Conservation (phyloP, 2,888 invertebrate species). For the Drosophila kanekoi region DNA sequence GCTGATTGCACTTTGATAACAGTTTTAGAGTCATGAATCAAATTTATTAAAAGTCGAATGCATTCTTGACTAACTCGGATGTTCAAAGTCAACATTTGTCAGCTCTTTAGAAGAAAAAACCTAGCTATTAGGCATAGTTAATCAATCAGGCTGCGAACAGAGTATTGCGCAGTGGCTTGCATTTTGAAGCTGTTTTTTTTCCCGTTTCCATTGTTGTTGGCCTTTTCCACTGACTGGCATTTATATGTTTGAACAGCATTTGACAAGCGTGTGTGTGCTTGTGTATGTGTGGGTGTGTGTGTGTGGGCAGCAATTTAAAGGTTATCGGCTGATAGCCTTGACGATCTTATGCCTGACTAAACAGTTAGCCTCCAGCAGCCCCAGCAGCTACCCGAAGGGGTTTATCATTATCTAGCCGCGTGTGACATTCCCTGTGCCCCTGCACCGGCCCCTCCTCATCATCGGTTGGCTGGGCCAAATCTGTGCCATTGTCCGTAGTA, state of each 20-base stretch:
- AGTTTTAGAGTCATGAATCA: no score
- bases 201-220: constrained; percentile 29
- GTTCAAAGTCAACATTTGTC: no score
- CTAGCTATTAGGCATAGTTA: not conserved
- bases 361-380: constrained; percentile 30
- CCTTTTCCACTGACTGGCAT: constrained; percentile 26
- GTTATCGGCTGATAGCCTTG: constrained; percentile 70
- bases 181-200: not conserved
- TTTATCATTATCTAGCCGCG: constrained; percentile 47
- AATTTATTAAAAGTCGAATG: no score
- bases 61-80: no score
- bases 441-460: not conserved
- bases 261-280: constrained; percentile 19
- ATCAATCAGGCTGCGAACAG: not conserved
- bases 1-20: no score
- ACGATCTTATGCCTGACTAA: constrained; percentile 72
- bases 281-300: constrained; percentile 11
- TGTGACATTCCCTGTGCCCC: constrained; percentile 5
- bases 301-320: constrained; percentile 66
- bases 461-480: constrained; percentile 2
- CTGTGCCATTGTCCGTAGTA: constrained; percentile 35
- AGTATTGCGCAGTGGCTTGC: constrained; percentile 2
- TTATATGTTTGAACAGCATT: constrained; percentile 48
- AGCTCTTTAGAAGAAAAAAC: no score
- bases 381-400: constrained; percentile 29